Percentiles rank a stretch among this genome's conserved stretches.
Conservation (phyloP, 2,113 vertebrate species). For the Chloebia gouldiae region DNA sequence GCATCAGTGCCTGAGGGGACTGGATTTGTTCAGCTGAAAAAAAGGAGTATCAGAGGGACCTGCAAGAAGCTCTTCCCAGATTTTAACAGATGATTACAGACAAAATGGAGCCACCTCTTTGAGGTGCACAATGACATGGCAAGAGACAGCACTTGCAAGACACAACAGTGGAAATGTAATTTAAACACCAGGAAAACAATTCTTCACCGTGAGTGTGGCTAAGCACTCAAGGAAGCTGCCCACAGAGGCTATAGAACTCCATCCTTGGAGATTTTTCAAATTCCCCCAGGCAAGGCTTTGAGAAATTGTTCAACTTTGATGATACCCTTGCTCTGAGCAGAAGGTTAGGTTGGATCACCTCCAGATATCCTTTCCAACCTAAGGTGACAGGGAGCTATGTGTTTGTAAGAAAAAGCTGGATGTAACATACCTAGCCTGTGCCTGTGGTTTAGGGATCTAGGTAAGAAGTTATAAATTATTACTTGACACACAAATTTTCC, state of each 20-base stretch:
- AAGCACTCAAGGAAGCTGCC: neutral
- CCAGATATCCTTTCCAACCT: neutral
- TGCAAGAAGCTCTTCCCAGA: neutral
- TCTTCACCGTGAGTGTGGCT: neutral
- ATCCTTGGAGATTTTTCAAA: neutral
- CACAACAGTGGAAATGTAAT: neutral
- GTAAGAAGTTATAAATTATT: neutral
- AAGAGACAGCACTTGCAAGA: neutral
- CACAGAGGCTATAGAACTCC: neutral
- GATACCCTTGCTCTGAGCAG: neutral
- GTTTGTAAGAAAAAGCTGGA: neutral
- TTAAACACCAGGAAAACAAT: neutral
- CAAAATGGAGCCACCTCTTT: neutral
- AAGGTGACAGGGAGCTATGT: neutral
- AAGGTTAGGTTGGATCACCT: neutral
- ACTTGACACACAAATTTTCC: neutral
- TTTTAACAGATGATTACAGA: neutral
- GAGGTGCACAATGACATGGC: neutral
- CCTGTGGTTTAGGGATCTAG: neutral
- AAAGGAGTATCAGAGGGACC: neutral
- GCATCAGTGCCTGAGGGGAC: neutral
- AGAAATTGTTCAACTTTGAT: neutral
- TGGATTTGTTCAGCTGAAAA: neutral
- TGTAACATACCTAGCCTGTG: neutral
- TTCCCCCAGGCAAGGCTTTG: neutral